Evolutionary conservation across 1,140 invertebrate species (phyloP), one percentile per base, ranked within the genome.

Genomic region (Apis laboriosa): DNA sequence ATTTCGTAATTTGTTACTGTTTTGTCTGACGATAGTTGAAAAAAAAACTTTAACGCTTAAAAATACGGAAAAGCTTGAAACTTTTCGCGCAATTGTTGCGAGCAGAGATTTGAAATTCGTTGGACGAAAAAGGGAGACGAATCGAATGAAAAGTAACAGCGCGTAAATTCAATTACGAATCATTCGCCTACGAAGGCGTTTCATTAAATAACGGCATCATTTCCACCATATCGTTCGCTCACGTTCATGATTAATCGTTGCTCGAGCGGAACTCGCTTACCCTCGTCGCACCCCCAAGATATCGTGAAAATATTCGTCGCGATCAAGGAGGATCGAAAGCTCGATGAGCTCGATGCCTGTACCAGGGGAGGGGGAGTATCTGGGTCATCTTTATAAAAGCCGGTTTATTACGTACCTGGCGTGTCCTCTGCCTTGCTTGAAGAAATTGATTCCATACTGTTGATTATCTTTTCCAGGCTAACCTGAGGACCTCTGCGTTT

Each of bases 321-420:
- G 70, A 61, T 68, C 66, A 12, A 17, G 11, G 15, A 9, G 56
- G 21, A 28, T 67, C 66, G 64, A 60, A 78, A 70, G 2, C 34
- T 17, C 13, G 77, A 1, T 21, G n/a, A 49, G 28, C 28, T 56
- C 51, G 49, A 53, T 21, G 67, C 61, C 56, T 5, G 3, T 1
- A 34, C 34, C 34, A 34, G 24, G 0, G 24, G 34, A 34, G 34
- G 34, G 34, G 2, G 34, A 4, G 55, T 86, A 85, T 86, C 76
- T 80, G 60, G 72, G 84, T 79, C 72, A 79, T 84, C 70, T 86
- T 86, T 66, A 15, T 63, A 17, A 53, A 61, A 72, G 55, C 55
- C 64, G 9, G 24, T 70, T 70, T 58, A 77, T 77, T 76, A 76
- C 63, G 53, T 82, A 56, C 43, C 80, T 78, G 74, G 15, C 67